These are phyloP conservation scores for Sebastes matsubarae DNA, from an alignment of 2,797 vertebrate genomes.

Conservation along the genomic window DNA sequence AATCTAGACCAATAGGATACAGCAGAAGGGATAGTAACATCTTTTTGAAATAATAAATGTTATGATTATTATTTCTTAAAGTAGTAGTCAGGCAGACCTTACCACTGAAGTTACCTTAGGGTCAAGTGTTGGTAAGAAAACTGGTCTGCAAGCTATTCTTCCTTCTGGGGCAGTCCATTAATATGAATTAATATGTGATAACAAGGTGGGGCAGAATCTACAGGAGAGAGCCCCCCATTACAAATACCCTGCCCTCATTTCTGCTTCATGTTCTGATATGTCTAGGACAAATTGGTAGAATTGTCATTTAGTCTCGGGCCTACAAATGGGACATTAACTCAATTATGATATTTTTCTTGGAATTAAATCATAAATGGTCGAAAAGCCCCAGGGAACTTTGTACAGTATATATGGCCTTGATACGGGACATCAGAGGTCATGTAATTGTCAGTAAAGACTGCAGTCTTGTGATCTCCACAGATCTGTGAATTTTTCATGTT, in stretches of 20 bases:
- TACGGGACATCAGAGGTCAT: not conserved
- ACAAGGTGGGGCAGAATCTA: not conserved
- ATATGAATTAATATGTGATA: not conserved
- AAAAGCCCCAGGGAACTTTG: not conserved
- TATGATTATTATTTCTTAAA: not conserved
- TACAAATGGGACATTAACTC: not conserved
- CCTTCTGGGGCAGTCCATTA: not conserved
- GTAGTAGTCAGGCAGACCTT: not conserved
- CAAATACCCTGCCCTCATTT: not conserved
- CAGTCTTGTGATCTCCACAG: not conserved
- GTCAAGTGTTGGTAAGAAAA: not conserved
- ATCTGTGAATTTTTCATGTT: not conserved
- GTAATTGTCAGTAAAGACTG: not conserved
- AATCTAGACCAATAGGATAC: not conserved
- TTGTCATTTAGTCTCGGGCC: not conserved
- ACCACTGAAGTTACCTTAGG: not conserved
- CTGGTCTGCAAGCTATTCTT: not conserved
- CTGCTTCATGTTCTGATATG: not conserved
- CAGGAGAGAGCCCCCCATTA: not conserved
- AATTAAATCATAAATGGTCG: not conserved
- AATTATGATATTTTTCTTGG: not conserved
- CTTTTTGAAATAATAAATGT: too few species aligned
- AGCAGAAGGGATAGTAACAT: too few species aligned
- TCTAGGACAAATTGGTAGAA: not conserved
- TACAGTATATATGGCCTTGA: not conserved